Conservation (phyloP, 2,888 invertebrate species). For the Polyommatus iphigenia region DNA sequence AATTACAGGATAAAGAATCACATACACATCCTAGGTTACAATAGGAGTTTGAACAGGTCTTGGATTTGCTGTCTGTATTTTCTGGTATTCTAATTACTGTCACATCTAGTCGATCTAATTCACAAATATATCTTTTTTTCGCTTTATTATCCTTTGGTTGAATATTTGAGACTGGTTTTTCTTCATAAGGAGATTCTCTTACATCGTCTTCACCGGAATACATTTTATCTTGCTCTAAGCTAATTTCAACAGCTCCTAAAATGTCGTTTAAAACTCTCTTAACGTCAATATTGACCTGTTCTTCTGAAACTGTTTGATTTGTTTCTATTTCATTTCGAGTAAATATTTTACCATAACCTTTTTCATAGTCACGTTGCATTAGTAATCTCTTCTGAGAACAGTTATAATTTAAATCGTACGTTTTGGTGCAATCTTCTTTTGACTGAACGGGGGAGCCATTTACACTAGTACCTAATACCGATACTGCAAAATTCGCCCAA, state of each 20-base stretch:
- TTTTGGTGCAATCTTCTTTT: conserved; percentile 56
- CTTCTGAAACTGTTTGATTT: conserved; percentile 32
- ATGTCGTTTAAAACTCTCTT: conserved; percentile 75
- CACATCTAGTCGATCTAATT: conserved; percentile 83
- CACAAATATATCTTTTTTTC: conserved; percentile 61
- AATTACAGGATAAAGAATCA: conserved; percentile 73
- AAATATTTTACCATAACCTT: conserved; percentile 3
- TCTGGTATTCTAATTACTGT: conserved; percentile 81
- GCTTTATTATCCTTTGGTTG: conserved; percentile 55
- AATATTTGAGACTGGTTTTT: conserved; percentile 35
- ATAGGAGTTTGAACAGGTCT: conserved; percentile 73
- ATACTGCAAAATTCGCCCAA: conserved; percentile 80
- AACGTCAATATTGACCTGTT: conserved; percentile 49
- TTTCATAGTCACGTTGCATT: conserved; percentile 60
- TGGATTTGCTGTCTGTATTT: conserved; percentile 40
- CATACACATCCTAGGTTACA: conserved; percentile 86
- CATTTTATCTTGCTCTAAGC: conserved; percentile 78
- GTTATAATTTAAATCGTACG: conserved; percentile 80
- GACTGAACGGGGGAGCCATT: conserved; percentile 48
- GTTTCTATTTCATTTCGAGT: conserved; percentile 4
- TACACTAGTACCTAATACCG: conserved; percentile 63
- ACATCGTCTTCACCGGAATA: conserved; percentile 55
- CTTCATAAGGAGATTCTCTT: conserved; percentile 47
- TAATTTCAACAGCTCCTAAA: conserved; percentile 81
- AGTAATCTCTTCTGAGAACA: conserved; percentile 79